Conservation (phyloP, 2,113 vertebrate genomes). For the Pangasianodon gigas region DNA sequence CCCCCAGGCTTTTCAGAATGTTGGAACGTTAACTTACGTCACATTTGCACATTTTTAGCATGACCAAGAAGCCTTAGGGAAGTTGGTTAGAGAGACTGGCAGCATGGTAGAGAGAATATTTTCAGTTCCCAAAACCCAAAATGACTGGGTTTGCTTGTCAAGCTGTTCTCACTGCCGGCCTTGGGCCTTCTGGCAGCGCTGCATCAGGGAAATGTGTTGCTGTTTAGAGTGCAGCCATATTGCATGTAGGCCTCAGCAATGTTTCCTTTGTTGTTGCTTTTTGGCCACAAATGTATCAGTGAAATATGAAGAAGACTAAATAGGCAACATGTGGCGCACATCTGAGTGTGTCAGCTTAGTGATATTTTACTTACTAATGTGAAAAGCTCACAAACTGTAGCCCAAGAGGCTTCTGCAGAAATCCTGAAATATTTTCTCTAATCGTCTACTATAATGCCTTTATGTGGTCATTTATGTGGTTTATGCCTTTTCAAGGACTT, state of each 20-base stretch:
- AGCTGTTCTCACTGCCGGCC: conserved; percentile 18
- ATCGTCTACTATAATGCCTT: not conserved
- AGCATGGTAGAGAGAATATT: conserved; percentile 27
- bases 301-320: conserved; percentile 38
- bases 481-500: conserved; percentile 14
- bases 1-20: not conserved
- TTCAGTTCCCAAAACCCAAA: conserved; percentile 44
- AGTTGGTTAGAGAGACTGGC: conserved; percentile 1
- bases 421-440: conserved; percentile 22
- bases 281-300: conserved; percentile 38
- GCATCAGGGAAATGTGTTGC: conserved; percentile 16
- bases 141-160: conserved; percentile 39
- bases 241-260: conserved; percentile 20
- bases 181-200: conserved; percentile 21
- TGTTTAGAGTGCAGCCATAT: conserved; percentile 14
- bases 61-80: conserved; percentile 19
- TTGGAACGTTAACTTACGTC: not conserved
- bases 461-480: not conserved
- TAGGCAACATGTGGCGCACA: conserved; percentile 40
- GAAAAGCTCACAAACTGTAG: conserved; percentile 24
- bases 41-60: conserved; percentile 24
- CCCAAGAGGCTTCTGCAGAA: conserved; percentile 15
- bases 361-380: conserved; percentile 35
- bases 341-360: conserved; percentile 24
- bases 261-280: conserved; percentile 12